Conservation (phyloP, 2,113 vertebrate species). For the Todiramphus saurophagus region DNA sequence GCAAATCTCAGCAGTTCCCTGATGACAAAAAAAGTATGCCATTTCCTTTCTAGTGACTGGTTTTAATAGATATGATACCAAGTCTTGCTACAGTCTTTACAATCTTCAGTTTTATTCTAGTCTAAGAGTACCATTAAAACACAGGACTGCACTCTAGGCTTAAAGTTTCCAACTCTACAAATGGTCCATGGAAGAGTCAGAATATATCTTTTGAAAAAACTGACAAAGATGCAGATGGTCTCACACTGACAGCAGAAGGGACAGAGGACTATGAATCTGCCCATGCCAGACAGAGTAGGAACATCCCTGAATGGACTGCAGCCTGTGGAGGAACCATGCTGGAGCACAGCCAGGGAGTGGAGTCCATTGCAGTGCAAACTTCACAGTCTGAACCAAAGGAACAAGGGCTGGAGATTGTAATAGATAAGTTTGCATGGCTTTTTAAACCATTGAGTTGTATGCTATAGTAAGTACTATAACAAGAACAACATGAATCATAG, state of each 20-base stretch:
- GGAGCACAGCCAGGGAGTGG: not conserved
- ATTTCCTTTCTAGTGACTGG: not conserved
- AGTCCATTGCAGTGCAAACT: not conserved
- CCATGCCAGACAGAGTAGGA: not conserved
- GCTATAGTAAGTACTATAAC: not conserved
- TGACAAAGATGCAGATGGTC: not conserved
- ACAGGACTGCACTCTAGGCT: not conserved
- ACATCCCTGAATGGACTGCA: not conserved
- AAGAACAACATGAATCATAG: not conserved
- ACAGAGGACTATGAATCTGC: not conserved
- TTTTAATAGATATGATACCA: not conserved
- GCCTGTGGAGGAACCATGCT: rapidly evolving
- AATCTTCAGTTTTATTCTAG: not conserved
- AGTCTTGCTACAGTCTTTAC: not conserved
- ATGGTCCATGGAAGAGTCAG: not conserved
- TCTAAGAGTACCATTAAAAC: not conserved
- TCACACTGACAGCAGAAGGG: not conserved
- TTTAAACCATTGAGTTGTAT: not conserved
- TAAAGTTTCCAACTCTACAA: not conserved
- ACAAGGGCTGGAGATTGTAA: not conserved
- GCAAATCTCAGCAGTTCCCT: not conserved
- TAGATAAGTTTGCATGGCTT: not conserved
- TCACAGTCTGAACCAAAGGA: not conserved
- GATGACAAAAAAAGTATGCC: not conserved
- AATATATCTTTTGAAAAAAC: not conserved